These are phyloP conservation scores for Oryzias melastigma DNA, from an alignment of 2,113 vertebrate genomes.

Conservation along the genomic window DNA sequence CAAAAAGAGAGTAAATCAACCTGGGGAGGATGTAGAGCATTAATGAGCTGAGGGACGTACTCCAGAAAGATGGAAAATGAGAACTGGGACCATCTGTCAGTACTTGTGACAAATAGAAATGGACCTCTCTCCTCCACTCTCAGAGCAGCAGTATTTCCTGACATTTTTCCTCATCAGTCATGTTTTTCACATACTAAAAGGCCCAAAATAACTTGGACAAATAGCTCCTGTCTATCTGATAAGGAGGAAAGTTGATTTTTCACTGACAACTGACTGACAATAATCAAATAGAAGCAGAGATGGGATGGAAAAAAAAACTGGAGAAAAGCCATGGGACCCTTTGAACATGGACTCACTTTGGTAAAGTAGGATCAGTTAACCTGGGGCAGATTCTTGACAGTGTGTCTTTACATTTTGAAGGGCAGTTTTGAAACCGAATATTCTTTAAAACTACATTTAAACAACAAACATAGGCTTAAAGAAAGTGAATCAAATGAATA, in stretches of 20 bases:
- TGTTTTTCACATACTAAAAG: conserved; percentile 63
- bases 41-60: conserved; percentile 36
- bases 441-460: too few relatives aligned
- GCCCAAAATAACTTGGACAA: conserved; percentile 80
- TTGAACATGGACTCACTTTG: conserved; percentile 72
- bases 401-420: conserved; percentile 81
- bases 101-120: conserved; percentile 52
- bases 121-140: conserved; percentile 43
- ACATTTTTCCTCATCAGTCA: conserved; percentile 62
- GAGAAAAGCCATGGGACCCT: conserved; percentile 57
- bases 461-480: too few relatives aligned
- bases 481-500: too few relatives aligned
- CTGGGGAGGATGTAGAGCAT: conserved; percentile 27
- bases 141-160: conserved; percentile 33
- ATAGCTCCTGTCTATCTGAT: conserved; percentile 60
- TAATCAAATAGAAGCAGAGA: conserved; percentile 34
- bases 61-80: conserved; percentile 44
- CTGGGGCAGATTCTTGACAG: conserved; percentile 89
- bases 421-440: background rate
- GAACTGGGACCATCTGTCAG: conserved; percentile 57
- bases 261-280: conserved; percentile 78
- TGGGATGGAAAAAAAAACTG: conserved; percentile 8
- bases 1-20: conserved; percentile 39
- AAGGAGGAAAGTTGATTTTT: conserved; percentile 61
- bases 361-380: conserved; percentile 82